These are phyloP conservation scores for Australoheros scitulus DNA, from an alignment of 2,113 vertebrate species.

Conservation along the genomic window DNA sequence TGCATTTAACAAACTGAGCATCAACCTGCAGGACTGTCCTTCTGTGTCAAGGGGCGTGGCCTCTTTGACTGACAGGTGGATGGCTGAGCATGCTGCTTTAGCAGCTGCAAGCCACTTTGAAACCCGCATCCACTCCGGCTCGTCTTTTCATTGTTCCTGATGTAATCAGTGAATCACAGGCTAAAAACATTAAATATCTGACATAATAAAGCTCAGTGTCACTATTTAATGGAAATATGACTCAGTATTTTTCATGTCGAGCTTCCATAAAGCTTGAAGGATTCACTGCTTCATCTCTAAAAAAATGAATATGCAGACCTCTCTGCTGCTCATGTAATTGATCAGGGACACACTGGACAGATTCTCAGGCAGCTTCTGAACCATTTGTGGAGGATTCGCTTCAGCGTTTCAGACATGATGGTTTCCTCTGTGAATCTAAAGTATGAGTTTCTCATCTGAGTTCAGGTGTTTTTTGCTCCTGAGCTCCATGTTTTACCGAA, in stretches of 20 bases:
- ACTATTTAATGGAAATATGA: too few species aligned
- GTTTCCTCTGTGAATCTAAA: neutral
- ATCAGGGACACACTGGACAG: too few species aligned
- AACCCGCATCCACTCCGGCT: neutral
- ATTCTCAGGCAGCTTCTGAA: too few species aligned
- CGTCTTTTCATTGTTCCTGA: neutral
- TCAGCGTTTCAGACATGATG: too few species aligned
- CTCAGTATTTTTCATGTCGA: too few species aligned
- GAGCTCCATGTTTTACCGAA: too few species aligned
- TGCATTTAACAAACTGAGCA: neutral
- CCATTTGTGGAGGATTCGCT: neutral
- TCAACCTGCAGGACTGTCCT: too few species aligned
- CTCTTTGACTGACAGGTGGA: neutral
- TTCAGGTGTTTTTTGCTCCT: neutral
- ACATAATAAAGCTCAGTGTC: neutral
- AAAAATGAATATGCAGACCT: too few species aligned
- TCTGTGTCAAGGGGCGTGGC: neutral
- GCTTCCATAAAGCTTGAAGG: too few species aligned
- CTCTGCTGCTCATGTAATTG: too few species aligned
- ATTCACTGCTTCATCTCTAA: too few species aligned
- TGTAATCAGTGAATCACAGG: neutral
- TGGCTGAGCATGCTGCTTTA: neutral
- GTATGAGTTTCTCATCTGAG: neutral
- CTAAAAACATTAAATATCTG: neutral
- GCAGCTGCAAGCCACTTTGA: neutral